Evolutionary conservation across 2,888 invertebrate species (phyloP), one percentile per base, ranked within the genome.

Genomic region (Tachina lurida): DNA sequence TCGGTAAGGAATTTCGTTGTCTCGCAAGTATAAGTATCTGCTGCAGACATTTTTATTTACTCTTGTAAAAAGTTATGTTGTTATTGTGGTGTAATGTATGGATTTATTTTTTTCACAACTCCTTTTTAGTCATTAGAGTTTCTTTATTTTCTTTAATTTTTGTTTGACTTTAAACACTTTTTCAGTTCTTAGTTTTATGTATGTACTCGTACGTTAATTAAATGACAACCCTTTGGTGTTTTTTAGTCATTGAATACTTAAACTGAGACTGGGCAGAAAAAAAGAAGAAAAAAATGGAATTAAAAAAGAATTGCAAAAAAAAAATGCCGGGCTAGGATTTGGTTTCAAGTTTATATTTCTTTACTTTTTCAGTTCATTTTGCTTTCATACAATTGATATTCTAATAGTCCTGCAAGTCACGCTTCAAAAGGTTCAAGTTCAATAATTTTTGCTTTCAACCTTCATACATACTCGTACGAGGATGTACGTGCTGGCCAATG

Each of bases 391-490:
- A 63, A 49, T 73, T 56, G 63, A 70, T 82, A 78, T 78, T 84
- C 82, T 67, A 79, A 70, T 78, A 87, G 79, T 84, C 84, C 83
- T 83, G 78, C 79, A 87, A 84, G 87, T 87, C 87, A 87, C 84
- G 87, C 84, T 87, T 77, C 84, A 70, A 83, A 83, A 77, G 79
- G 79, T 83, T 87, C 84, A 83, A 87, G 87, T 87, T 87, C 87
- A 83, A 87, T 83, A 83, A 77, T 74, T 83, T 83, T 68, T 52
- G 17, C 10, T 63, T 80, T 62, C 49, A 62, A 63, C 47, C 10
- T 56, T 71, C 19, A 13, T 58, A 71, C 22, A 43, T 17, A n/a
- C 1, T n/a, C n/a, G n/a, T n/a, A n/a, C n/a, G n/a, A n/a, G n/a
- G 9, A 31, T 31, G 41, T 22, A 41, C 15, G 8, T 39, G 1